Base-by-base conservation (phyloP, 2,113 vertebrate genomes). In the Poicephalus meyeri region DNA sequence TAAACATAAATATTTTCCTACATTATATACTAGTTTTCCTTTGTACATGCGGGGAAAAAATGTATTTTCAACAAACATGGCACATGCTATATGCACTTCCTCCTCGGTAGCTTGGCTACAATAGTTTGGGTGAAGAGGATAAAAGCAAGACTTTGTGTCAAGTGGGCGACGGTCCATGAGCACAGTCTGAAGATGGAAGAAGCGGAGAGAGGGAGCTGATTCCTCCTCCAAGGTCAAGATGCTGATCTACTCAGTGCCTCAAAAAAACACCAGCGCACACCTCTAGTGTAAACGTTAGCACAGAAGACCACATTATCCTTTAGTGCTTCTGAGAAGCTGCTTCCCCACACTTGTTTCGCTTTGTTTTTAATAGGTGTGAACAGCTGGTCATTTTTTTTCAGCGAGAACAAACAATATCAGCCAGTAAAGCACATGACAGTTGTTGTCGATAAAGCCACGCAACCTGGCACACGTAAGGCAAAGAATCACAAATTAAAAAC, bases 1-100 rank as follows among this genome's bases (percentile, higher is more conserved):
- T 98, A 98, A 98, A 98, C 97, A 97, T 97, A 97, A 97, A 98
- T 98, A 97, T 96, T 97, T 82, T 98, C 97, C 98, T 98, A 98
- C 96, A 77, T 97, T 95, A 96, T 97, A 97, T 97, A 97, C 97
- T 97, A 98, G 96, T 95, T 97, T 95, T 93, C 66, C 85, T 97
- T 95, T 98, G 97, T 97, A 98, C 98, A 98, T 98, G 98, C 98
- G 96, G 97, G 93, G 87, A 4, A 96, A 97, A 97, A 97, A 97
- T 85, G 95, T 97, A 97, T 97, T 95, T 97, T 97, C 96, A 96
- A 95, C 92, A 97, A 98, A 98, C 96, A 97, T 98, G 98, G 98
- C 98, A 98, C 98, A 98, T 98, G 97, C 96, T 94, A 79, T 95
- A 96, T 87, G 80, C 92, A 94, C 88, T 96, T 97, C 94, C 94